These are phyloP conservation scores for Volucella zonaria DNA, from an alignment of 2,888 invertebrate species.

Conservation along the genomic window DNA sequence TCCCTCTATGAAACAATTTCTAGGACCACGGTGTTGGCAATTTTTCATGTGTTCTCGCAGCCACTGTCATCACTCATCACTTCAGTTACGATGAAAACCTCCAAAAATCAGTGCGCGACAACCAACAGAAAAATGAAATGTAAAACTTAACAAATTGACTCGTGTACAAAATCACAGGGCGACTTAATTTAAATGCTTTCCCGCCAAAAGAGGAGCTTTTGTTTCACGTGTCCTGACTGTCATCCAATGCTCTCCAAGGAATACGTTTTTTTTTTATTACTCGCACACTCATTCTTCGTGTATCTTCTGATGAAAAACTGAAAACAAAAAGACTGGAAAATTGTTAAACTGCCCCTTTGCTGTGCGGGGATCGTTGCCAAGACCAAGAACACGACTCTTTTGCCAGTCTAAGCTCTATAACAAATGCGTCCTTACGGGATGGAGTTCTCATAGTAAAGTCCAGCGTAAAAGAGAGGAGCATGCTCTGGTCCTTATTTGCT, in stretches of 20 bases:
- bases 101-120: conserved; percentile 20
- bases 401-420: conserved; percentile 8
- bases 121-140: conserved; percentile 14
- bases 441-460: conserved; percentile 6
- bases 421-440: conserved; percentile 52
- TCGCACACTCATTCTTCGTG: conserved; percentile 37
- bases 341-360: conserved; percentile 26
- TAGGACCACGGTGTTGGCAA: conserved; percentile 17
- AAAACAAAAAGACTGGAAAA: conserved; percentile 34
- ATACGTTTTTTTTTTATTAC: background rate
- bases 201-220: background rate
- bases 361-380: background rate
- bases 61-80: conserved; percentile 54
- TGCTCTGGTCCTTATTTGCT: conserved; percentile 14
- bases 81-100: conserved; percentile 25
- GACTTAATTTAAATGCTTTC: conserved; percentile 62
- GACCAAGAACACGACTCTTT: no score
- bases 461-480: conserved; percentile 36
- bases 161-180: conserved; percentile 42
- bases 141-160: conserved; percentile 53
- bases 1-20: conserved; percentile 1
- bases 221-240: conserved; percentile 34
- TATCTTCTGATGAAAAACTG: background rate
- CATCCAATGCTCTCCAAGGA: conserved; percentile 47
- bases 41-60: conserved; percentile 36